Conservation (phyloP, 2,888 invertebrate species). For the Synergus laeviventris region DNA sequence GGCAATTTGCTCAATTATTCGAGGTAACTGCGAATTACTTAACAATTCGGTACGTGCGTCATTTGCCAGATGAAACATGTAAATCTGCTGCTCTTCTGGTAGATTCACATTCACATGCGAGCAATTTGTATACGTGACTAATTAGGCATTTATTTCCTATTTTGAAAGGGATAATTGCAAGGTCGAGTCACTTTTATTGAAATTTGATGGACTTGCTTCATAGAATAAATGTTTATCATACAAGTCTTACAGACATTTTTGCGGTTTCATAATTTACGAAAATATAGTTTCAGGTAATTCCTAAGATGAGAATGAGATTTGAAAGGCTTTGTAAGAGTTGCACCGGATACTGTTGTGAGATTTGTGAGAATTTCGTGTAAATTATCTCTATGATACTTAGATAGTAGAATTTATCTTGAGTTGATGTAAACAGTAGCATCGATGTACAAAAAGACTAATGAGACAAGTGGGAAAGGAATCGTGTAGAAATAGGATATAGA, state of each 20-base stretch:
- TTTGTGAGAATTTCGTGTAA: conserved; percentile 11
- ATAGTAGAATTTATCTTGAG: neutral
- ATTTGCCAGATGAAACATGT: neutral
- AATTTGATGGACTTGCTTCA: neutral
- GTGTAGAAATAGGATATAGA: conserved; percentile 52
- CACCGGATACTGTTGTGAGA: neutral
- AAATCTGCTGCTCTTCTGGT: neutral
- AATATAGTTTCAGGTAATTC: neutral
- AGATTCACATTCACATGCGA: conserved; percentile 14
- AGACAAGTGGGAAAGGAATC: conserved; percentile 60
- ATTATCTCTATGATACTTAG: neutral
- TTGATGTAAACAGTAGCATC: conserved; percentile 8
- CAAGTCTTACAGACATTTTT: neutral
- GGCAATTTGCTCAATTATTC: conserved; percentile 19
- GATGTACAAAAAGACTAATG: conserved; percentile 55
- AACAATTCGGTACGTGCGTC: conserved; percentile 37
- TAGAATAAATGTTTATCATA: neutral
- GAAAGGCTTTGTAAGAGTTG: neutral
- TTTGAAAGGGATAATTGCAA: conserved; percentile 7
- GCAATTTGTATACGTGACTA: conserved; percentile 41
- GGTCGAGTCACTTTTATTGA: neutral
- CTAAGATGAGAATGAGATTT: neutral
- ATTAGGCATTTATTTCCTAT: conserved; percentile 41
- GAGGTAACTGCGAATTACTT: conserved; percentile 45
- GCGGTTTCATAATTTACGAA: conserved; percentile 1